A percentile compares a stretch with the other conserved stretches of the same genome.
Evolutionary conservation across 2,113 vertebrate species (phyloP).

Genomic region (Oenanthe melanoleuca): DNA sequence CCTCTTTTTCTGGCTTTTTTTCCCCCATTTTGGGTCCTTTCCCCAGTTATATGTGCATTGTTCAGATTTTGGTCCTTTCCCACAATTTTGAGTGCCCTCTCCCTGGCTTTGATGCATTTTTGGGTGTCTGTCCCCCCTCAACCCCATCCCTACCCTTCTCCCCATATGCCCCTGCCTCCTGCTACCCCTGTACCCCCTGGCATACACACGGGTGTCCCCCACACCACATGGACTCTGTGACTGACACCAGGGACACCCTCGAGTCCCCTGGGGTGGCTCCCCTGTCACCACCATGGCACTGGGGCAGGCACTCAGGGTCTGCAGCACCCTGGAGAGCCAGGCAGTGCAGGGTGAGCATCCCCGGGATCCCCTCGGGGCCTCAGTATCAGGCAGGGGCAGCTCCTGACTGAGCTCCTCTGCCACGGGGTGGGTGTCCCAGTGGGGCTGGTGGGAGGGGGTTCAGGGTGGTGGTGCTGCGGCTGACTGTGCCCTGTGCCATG

Average conservation of each 20-base stretch:
- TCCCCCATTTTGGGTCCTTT: background rate
- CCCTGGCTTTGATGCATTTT: background rate
- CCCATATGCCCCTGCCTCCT: fast-evolving
- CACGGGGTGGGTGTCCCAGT: no score
- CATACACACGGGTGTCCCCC: background rate
- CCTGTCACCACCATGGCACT: no score
- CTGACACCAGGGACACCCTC: slow-evolving; percentile 65
- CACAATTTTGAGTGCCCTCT: fast-evolving
- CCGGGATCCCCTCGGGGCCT: no score
- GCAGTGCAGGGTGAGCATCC: no score
- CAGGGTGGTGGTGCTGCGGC: no score
- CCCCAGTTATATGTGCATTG: fast-evolving
- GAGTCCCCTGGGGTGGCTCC: slow-evolving; percentile 36
- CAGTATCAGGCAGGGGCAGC: no score
- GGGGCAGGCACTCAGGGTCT: no score
- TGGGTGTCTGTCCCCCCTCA: background rate
- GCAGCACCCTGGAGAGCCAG: no score
- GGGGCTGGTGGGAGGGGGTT: no score
- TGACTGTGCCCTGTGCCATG: no score
- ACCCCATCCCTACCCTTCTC: background rate
- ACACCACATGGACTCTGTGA: slow-evolving; percentile 18
- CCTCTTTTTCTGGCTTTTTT: background rate
- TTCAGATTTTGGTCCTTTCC: background rate
- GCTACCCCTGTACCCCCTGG: no score
- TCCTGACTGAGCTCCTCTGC: no score